Base-by-base conservation (phyloP, 2,797 vertebrate species). In the Anguilla marmorata region DNA sequence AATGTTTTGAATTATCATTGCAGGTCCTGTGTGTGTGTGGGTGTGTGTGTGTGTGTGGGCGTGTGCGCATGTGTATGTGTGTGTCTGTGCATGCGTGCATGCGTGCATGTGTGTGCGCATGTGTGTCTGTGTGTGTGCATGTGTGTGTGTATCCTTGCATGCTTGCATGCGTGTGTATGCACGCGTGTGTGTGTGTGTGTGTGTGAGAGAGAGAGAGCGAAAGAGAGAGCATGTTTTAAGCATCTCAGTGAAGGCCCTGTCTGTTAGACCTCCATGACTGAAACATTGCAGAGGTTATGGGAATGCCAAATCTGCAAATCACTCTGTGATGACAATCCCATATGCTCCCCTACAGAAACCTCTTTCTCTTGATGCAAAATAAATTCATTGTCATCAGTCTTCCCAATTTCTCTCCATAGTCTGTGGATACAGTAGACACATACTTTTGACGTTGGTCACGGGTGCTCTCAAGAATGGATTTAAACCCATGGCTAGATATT, bases 281-380 rank as follows among this genome's bases (percentile, higher is more conserved):
- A 95, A 95, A 93, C 94, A 93, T 30, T 93, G 93, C 93, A 96
- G 95, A 96, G 96, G 96, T 97, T 97, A 96, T 93, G 91, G 92
- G 95, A 95, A 97, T 96, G 96, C 95, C 95, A 95, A 95, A 95
- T 95, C 96, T 96, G 96, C 96, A 95, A 96, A 96, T 97, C 96
- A 95, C 94, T 92, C 89, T 93, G 91, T 96, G 95, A 96, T 95
- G 96, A 94, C 94, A 94, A 96, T 96, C 93, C 96, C 96, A 97
- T 95, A 95, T 97, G 96, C 93, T 95, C 91, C 89, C 92, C 92
- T 86, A 93, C 86, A 93, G 91, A 93, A 93, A 94, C 90, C 41
- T 89, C 87, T 89, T 89, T 94, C 90, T 87, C 90, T 37, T 82
- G 52, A 89, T 86, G 88, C 85, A 90, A 72, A 89, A 91, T 91